phyloP scores from a whole-genome alignment of 1,140 invertebrate genomes.

The Bombus vancouverensis region DNA sequence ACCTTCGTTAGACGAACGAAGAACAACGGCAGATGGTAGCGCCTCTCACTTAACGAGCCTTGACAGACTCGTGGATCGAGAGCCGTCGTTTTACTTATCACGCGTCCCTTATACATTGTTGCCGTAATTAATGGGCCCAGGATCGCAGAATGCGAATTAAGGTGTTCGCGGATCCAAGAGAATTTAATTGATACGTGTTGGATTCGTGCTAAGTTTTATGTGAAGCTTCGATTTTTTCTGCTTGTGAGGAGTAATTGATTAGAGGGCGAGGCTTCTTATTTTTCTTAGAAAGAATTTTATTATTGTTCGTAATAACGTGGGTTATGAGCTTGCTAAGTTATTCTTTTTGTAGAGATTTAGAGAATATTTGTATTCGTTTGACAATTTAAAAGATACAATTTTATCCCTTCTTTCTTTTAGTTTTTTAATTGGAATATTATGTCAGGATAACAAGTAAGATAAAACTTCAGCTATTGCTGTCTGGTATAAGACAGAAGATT shows the following conservation, averaged over 20 bases:
- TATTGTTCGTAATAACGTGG: background rate
- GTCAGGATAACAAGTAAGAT: background rate
- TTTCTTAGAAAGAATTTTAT: background rate
- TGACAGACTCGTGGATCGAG: conserved; percentile 38
- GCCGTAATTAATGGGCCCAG: conserved; percentile 26
- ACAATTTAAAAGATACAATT: background rate
- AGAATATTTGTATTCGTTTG: background rate
- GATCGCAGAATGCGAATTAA: conserved; percentile 5
- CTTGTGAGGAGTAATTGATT: background rate
- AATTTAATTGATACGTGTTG: background rate
- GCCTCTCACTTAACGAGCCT: conserved; percentile 50
- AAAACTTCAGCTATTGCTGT: background rate
- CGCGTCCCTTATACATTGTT: conserved; percentile 4
- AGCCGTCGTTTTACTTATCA: conserved; percentile 37
- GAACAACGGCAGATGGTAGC: conserved; percentile 34
- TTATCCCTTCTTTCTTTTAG: too few relatives aligned
- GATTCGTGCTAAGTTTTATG: background rate
- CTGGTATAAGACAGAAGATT: background rate
- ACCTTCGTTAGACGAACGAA: background rate
- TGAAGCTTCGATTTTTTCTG: background rate
- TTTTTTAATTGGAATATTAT: background rate
- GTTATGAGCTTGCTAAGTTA: background rate
- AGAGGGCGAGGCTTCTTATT: background rate
- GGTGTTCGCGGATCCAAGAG: background rate
- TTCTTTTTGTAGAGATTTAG: background rate